Evolutionary conservation across 1,140 invertebrate genomes (phyloP), one percentile per base, ranked within the genome.

Genomic region (Trypoxylus dichotomus): DNA sequence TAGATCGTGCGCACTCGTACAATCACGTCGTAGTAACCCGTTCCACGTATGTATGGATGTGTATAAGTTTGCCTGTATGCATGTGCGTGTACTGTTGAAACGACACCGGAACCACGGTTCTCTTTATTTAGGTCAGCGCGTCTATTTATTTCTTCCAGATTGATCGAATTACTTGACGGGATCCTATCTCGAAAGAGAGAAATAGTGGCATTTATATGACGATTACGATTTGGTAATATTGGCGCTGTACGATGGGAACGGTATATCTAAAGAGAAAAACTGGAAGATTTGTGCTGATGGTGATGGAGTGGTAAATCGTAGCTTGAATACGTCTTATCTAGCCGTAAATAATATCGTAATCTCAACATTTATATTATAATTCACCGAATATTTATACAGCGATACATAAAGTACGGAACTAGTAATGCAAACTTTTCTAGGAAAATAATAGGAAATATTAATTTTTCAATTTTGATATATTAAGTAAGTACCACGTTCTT

Each of bases 71-170:
- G 43, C 21, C 6, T 74, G 2, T 24, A 3, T 71, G 72, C 19
- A 74, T 74, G 32, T 21, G 32, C 37, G n/a, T 74, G 37, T 74
- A 74, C n/a, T 68, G n/a, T 60, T 60, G 8, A 19, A 60, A 60
- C 10, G 21, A 24, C 42, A n/a, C 47, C 47, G 60, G 60, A 29
- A 27, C 8, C 13, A 68, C 24, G 47, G 47, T 68, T 68, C 32
- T 41, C n/a, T 74, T 43, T 74, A 74, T 74, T 74, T 74, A 43
- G 72, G 37, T 74, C 72, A 74, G 15, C 25, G 37, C 29, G 29
- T 41, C 72, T 41, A 42, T 74, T 41, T 74, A 41, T 74, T 74
- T 27, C 32, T 41, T 41, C 25, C n/a, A 74, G 72, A 41, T 42
- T 21, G n/a, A 27, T 74, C 19, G 29, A 42, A 74, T 68, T 24